Evolutionary conservation across 2,113 vertebrate genomes (phyloP).

Genomic region (Synodontis membranacea): DNA sequence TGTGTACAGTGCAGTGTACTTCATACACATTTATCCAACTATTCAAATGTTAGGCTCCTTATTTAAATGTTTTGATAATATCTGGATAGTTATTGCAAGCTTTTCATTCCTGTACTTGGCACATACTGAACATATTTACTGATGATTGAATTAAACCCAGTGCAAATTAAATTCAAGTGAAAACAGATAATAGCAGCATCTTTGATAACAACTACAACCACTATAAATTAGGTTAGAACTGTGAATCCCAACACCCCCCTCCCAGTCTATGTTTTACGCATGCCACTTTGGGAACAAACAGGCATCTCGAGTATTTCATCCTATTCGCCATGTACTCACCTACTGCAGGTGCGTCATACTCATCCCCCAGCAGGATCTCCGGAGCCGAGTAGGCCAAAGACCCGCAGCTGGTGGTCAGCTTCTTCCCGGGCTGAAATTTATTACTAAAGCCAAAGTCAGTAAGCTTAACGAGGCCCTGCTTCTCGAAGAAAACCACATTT

Average conservation of each 20-base stretch:
- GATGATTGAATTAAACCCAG: neutral
- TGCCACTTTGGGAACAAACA: neutral
- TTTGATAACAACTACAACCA: neutral
- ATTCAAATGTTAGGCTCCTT: neutral
- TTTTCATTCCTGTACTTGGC: neutral
- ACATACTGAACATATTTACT: neutral
- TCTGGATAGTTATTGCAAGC: neutral
- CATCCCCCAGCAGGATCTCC: conserved; percentile 94
- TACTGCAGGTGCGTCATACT: conserved; percentile 96
- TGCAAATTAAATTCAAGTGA: neutral
- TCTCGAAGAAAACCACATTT: conserved; percentile 98
- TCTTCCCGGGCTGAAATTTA: conserved; percentile 98
- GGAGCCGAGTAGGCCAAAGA: conserved; percentile 96
- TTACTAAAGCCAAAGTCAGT: conserved; percentile 99
- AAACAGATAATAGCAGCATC: neutral
- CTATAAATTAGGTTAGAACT: neutral
- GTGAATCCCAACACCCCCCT: too few species aligned
- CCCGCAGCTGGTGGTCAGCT: conserved; percentile 96
- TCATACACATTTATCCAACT: neutral
- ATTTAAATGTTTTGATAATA: neutral
- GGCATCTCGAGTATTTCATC: neutral
- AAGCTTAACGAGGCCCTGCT: conserved; percentile 96
- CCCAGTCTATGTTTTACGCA: neutral
- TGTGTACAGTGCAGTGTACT: neutral
- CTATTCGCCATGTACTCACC: conserved; percentile 73